Conservation (phyloP, 92 coral and sea anemone species). For the Nematostella vectensis region DNA sequence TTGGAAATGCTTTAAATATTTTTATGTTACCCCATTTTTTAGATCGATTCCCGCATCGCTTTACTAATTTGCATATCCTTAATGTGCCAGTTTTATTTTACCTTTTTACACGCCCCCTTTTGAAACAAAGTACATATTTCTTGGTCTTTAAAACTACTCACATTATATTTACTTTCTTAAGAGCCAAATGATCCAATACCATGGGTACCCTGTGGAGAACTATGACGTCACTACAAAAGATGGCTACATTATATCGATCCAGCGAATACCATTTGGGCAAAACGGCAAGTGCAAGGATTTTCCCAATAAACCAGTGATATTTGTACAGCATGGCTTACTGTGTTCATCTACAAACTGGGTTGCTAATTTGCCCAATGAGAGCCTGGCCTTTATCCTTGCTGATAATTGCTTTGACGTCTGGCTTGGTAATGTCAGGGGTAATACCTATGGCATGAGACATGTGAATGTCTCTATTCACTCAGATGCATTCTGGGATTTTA, state of each 20-base stretch:
- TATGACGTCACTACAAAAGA: slow-evolving; percentile 57
- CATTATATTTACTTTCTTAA: slow-evolving; percentile 6
- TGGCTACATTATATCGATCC: slow-evolving; percentile 69
- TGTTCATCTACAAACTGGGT: slow-evolving; percentile 79
- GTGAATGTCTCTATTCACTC: slow-evolving; percentile 34
- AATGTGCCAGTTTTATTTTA: too few relatives aligned
- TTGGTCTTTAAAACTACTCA: too few relatives aligned
- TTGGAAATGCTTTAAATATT: too few relatives aligned
- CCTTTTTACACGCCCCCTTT: too few relatives aligned
- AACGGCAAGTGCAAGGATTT: slow-evolving; percentile 27
- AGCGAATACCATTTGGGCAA: slow-evolving; percentile 63
- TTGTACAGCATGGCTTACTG: slow-evolving; percentile 68
- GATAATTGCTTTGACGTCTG: slow-evolving; percentile 81
- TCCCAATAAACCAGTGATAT: slow-evolving; percentile 43
- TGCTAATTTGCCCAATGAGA: slow-evolving; percentile 61
- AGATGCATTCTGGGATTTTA: slow-evolving; percentile 65
- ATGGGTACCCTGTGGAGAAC: slow-evolving; percentile 81
- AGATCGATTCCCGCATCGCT: too few relatives aligned
- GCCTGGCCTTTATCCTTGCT: slow-evolving; percentile 61
- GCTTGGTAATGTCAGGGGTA: slow-evolving; percentile 75
- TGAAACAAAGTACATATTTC: too few relatives aligned
- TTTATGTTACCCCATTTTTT: too few relatives aligned
- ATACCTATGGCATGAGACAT: slow-evolving; percentile 63
- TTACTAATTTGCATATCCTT: too few relatives aligned
- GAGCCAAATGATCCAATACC: slow-evolving; percentile 62